Evolutionary conservation across 2,888 invertebrate genomes (phyloP).

Genomic region (Eupithecia subumbrata): DNA sequence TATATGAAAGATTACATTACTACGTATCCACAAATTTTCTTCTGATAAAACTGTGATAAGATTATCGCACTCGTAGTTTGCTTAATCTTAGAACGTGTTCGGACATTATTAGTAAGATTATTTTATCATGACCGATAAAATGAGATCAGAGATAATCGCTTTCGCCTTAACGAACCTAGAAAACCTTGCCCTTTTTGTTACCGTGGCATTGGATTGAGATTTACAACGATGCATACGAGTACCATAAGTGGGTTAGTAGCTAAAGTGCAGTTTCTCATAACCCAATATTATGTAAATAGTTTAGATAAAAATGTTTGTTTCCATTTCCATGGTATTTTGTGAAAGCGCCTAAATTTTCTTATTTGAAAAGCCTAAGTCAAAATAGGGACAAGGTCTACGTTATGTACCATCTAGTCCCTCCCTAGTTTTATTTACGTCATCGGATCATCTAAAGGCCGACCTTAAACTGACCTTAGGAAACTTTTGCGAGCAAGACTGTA

Average conservation of each 20-base stretch:
- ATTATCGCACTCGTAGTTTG: slow-evolving; percentile 34
- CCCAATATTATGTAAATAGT: background rate
- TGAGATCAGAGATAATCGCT: slow-evolving; percentile 29
- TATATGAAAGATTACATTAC: slow-evolving; percentile 46
- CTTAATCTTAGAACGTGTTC: slow-evolving; percentile 31
- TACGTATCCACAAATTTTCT: slow-evolving; percentile 58
- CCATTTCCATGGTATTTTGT: background rate
- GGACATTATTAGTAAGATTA: slow-evolving; percentile 15
- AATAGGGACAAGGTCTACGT: background rate
- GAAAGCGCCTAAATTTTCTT: background rate
- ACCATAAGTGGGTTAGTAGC: background rate
- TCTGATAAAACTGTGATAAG: slow-evolving; percentile 59
- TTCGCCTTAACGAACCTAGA: slow-evolving; percentile 10
- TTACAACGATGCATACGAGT: background rate
- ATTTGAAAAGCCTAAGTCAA: background rate
- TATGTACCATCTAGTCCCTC: background rate
- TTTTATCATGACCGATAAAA: slow-evolving; percentile 29
- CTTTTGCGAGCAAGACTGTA: background rate
- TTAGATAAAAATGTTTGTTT: background rate
- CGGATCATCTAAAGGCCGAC: background rate
- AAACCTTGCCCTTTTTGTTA: slow-evolving; percentile 17
- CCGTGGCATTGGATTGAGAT: slow-evolving; percentile 7
- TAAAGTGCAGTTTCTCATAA: background rate
- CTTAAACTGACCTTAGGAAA: background rate
- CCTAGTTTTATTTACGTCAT: background rate